phyloP scores from a whole-genome alignment of 2,113 vertebrate genomes.

The Myotis yumanensis region DNA sequence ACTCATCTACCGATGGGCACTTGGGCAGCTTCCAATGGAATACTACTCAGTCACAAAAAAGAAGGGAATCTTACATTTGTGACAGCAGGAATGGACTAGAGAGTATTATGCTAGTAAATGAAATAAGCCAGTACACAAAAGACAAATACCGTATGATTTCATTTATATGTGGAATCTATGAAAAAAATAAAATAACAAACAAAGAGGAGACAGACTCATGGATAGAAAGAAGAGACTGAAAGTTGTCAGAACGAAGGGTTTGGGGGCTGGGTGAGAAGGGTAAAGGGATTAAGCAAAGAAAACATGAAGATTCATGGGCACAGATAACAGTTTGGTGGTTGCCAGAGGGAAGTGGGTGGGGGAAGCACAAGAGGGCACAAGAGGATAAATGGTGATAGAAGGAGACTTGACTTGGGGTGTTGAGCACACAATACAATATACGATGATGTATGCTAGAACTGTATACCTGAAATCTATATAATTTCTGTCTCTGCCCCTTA shows the following conservation, averaged over 20 bases:
- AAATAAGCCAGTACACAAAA: background rate
- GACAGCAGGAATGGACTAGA: background rate
- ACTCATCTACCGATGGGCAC: background rate
- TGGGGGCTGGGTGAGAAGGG: background rate
- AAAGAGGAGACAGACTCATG: background rate
- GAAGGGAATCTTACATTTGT: background rate
- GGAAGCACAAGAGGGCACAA: background rate
- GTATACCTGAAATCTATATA: background rate
- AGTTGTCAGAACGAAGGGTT: background rate
- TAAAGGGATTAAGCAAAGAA: background rate
- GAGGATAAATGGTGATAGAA: background rate
- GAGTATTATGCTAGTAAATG: background rate
- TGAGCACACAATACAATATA: background rate
- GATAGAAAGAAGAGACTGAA: background rate
- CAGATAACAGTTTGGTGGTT: background rate
- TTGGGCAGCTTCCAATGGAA: background rate
- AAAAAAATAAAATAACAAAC: background rate
- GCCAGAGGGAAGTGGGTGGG: background rate
- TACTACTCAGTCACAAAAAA: background rate
- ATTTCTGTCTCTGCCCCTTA: slow-evolving; percentile 25
- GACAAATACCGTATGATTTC: background rate
- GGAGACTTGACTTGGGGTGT: background rate
- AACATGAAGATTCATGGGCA: background rate
- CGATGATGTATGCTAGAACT: background rate
- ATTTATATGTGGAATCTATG: background rate